Evolutionary conservation across 2,888 invertebrate genomes (phyloP).

Genomic region (Polymixis lichenea): DNA sequence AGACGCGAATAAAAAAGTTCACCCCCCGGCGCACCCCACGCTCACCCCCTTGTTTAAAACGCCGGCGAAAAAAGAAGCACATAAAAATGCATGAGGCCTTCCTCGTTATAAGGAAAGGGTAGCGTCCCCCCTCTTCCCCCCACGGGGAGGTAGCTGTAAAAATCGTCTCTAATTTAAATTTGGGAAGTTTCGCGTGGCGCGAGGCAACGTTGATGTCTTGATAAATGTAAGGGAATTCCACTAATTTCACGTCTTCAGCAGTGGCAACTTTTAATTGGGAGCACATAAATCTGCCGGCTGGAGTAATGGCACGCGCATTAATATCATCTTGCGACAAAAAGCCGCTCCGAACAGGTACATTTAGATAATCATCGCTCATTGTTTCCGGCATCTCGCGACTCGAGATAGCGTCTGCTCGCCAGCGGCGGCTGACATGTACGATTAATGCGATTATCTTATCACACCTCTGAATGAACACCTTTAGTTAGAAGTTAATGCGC

Average conservation of each 20-base stretch:
- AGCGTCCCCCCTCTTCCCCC: constrained; percentile 83
- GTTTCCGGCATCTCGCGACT: constrained; percentile 76
- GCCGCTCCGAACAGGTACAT: constrained; percentile 79
- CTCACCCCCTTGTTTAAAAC: constrained; percentile 91
- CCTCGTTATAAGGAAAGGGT: constrained; percentile 91
- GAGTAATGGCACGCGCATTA: constrained; percentile 86
- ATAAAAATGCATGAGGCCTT: constrained; percentile 92
- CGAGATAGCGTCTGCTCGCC: constrained; percentile 62
- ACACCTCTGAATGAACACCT: constrained; percentile 55
- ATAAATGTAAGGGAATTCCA: constrained; percentile 89
- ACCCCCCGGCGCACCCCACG: constrained; percentile 86
- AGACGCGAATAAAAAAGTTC: constrained; percentile 91
- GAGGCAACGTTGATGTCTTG: constrained; percentile 90
- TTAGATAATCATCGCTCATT: constrained; percentile 88
- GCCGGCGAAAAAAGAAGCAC: constrained; percentile 91
- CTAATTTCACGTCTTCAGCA: constrained; percentile 89
- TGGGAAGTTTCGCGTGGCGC: constrained; percentile 90
- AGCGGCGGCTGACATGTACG: constrained; percentile 43
- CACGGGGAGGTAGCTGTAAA: constrained; percentile 89
- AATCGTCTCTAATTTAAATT: constrained; percentile 91
- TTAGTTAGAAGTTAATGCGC: constrained; percentile 57
- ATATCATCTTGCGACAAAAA: constrained; percentile 87
- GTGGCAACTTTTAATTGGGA: constrained; percentile 89
- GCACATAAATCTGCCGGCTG: constrained; percentile 83
- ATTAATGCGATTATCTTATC: constrained; percentile 63